Evolutionary conservation across 1,140 invertebrate species (phyloP), one percentile per base, ranked within the genome.

Genomic region (Xylocopa sonorina): DNA sequence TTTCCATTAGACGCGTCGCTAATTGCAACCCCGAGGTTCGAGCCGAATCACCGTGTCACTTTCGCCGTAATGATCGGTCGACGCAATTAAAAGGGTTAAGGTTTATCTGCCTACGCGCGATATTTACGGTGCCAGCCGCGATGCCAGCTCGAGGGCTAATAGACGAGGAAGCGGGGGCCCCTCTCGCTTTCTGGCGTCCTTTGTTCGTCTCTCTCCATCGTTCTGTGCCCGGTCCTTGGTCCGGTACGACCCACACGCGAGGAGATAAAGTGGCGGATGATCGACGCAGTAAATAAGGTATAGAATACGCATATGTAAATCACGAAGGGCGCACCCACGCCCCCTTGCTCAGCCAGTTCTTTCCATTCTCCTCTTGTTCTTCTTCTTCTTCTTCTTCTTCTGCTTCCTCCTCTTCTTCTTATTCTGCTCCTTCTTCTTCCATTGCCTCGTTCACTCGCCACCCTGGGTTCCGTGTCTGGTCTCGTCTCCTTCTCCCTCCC

Each of bases 291-390:
- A 91, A 92, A 92, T 92, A 92, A 91, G 81, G 87, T 90, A 91
- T 89, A 88, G 89, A 90, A 91, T 91, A 92, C 89, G 90, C 89
- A 89, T 92, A 92, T 92, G 91, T 92, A 92, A 92, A 92, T 92
- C 90, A 92, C 87, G 86, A 88, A 89, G 88, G 89, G 84, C 86
- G 88, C 92, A 90, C 91, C 91, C 89, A 92, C 91, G 90, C 90
- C 90, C 88, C 87, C 82, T 85, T 80, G 43, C 78, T 80, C 83
- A 14, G 48, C 71, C 50, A 73, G 21, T 41, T 58, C 46, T 72
- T 34, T 18, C 53, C 58, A 32, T 76, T 50, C 38, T 53, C 32
- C 58, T 72, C 62, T 3, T 24, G 5, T 64, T 24, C 66, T 38
- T 76, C 57, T 10, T 58, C 57, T 51, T 51, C 68, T 64, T 58